Evolutionary conservation across 2,113 vertebrate genomes (phyloP).

Genomic region (Mixornis gularis): DNA sequence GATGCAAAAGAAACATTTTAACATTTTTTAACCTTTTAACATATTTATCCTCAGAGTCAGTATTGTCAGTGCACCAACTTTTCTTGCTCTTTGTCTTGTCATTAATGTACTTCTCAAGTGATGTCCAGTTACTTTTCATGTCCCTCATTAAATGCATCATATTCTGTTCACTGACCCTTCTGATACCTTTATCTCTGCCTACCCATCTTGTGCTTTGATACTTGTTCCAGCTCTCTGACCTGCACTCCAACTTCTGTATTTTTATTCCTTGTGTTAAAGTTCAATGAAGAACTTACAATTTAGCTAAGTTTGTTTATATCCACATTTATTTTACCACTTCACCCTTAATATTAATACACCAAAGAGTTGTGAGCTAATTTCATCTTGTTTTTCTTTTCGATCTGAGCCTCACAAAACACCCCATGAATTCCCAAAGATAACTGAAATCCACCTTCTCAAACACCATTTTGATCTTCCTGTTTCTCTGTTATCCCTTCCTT

Average conservation of each 20-base stretch:
- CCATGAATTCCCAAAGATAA: not conserved
- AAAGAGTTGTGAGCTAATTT: not conserved
- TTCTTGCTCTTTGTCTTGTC: not conserved
- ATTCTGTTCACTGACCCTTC: not conserved
- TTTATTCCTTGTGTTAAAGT: not conserved
- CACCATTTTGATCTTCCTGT: not conserved
- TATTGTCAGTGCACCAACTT: not conserved
- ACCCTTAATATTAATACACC: not conserved
- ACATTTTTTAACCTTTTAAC: not conserved
- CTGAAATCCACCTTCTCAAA: not conserved
- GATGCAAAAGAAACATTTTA: not conserved
- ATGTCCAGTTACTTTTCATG: not conserved
- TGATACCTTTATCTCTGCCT: not conserved
- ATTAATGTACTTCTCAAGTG: not conserved
- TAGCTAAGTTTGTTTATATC: not conserved
- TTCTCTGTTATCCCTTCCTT: not conserved
- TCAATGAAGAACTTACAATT: not conserved
- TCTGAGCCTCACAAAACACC: not conserved
- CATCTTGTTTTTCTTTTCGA: not conserved
- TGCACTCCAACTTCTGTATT: not conserved
- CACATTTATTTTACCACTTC: not conserved
- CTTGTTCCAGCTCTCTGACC: not conserved
- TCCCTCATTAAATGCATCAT: not conserved
- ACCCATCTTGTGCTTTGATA: not conserved
- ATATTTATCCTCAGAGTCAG: not conserved